Conservation (phyloP, 2,888 invertebrate species). For the Altica lythri region DNA sequence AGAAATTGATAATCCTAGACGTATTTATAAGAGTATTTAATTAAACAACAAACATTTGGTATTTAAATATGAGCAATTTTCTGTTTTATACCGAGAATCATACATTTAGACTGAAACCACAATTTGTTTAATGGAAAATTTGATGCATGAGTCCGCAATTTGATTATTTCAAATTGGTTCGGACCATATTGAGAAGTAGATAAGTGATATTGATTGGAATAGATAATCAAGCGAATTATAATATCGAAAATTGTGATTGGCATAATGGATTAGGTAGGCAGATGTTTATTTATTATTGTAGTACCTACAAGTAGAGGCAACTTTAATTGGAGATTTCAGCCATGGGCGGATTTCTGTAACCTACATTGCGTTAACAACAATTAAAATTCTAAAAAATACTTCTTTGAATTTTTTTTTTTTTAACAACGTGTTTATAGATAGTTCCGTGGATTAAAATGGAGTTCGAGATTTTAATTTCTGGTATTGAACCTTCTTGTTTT, state of each 20-base stretch:
- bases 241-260: conserved; percentile 8
- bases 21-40: too few relatives aligned
- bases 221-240: conserved; percentile 1
- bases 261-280: conserved; percentile 11
- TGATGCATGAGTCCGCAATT: neutral
- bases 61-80: too few relatives aligned
- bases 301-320: conserved; percentile 7
- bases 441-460: too few relatives aligned
- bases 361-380: neutral
- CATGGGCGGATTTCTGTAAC: neutral
- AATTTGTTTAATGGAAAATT: conserved; percentile 6
- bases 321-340: conserved; percentile 9
- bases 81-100: neutral
- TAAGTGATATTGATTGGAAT: conserved; percentile 6
- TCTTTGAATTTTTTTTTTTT: too few relatives aligned
- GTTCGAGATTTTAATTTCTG: too few relatives aligned
- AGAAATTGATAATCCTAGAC: too few relatives aligned
- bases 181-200: neutral
- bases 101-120: too few relatives aligned
- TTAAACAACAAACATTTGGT: too few relatives aligned
- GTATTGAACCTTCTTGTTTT: too few relatives aligned
- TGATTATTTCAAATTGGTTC: conserved; percentile 4
- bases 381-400: neutral
- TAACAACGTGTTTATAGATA: too few relatives aligned
- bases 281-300: conserved; percentile 8